Percentiles rank a stretch among this genome's conserved stretches.
phyloP scores from a whole-genome alignment of 1,140 invertebrate genomes.

The Bicyclus anynana region DNA sequence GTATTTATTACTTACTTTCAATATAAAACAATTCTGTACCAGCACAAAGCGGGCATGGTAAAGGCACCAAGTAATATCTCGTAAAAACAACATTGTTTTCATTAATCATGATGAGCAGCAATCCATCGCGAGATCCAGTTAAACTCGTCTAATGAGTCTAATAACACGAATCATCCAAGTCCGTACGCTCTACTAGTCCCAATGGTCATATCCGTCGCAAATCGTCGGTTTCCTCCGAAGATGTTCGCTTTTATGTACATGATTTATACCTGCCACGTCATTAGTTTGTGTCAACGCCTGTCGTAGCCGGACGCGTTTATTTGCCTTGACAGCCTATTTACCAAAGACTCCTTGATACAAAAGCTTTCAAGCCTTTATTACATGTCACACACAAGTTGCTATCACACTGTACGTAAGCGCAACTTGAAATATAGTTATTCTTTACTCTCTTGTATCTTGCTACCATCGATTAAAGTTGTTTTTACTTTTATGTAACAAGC shows the following conservation, averaged over 20 bases:
- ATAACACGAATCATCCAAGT: constrained; percentile 29
- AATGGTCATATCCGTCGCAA: constrained; percentile 71
- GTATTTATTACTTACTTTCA: too few relatives aligned
- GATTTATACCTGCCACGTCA: constrained; percentile 73
- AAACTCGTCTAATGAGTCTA: constrained; percentile 27
- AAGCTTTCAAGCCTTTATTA: constrained; percentile 13
- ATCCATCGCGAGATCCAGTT: constrained; percentile 20
- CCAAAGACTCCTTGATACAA: constrained; percentile 22
- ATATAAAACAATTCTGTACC: too few relatives aligned
- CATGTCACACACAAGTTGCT: too few relatives aligned
- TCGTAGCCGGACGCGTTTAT: constrained; percentile 60
- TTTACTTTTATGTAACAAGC: too few relatives aligned
- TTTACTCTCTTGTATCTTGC: too few relatives aligned
- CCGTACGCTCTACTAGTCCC: constrained; percentile 49
- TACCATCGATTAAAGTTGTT: too few relatives aligned
- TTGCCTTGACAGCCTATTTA: constrained; percentile 48
- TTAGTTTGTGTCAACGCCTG: constrained; percentile 64
- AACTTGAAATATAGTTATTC: too few relatives aligned
- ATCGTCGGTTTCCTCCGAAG: constrained; percentile 66
- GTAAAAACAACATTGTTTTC: background rate
- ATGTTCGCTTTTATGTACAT: constrained; percentile 65
- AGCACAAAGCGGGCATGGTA: background rate
- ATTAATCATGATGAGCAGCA: constrained; percentile 9
- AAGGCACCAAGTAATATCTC: background rate
- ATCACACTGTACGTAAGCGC: too few relatives aligned